These are phyloP conservation scores for Platycercus adscitus DNA, from an alignment of 2,113 vertebrate genomes.

Conservation along the genomic window DNA sequence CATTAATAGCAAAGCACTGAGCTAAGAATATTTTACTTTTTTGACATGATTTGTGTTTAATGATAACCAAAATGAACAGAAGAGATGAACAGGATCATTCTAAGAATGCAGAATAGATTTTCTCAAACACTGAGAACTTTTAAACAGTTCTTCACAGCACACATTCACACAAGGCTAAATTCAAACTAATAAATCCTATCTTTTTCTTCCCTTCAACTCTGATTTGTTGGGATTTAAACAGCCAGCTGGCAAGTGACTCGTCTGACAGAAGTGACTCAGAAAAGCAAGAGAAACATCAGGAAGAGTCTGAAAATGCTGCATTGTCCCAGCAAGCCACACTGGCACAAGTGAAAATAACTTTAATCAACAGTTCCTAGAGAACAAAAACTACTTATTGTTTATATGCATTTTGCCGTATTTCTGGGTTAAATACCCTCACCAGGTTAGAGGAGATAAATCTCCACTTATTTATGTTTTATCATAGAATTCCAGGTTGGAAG, in stretches of 20 bases:
- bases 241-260: not conserved
- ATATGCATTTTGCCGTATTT: not conserved
- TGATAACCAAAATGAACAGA: not conserved
- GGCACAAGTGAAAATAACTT: not conserved
- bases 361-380: not conserved
- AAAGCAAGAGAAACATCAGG: not conserved
- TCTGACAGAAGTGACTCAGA: not conserved
- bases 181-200: not conserved
- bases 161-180: fast-evolving
- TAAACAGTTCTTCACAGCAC: not conserved
- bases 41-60: not conserved
- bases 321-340: not conserved
- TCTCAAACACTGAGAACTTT: not conserved
- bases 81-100: not conserved
- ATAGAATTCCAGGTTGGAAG: not conserved
- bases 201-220: not conserved
- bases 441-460: not conserved
- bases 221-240: not conserved
- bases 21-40: not conserved
- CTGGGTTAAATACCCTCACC: not conserved
- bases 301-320: not conserved
- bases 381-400: not conserved
- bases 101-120: not conserved
- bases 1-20: not conserved
- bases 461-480: not conserved